Base-by-base conservation (phyloP, 2,797 vertebrate genomes). In the Scolopax bukidnonensis region DNA sequence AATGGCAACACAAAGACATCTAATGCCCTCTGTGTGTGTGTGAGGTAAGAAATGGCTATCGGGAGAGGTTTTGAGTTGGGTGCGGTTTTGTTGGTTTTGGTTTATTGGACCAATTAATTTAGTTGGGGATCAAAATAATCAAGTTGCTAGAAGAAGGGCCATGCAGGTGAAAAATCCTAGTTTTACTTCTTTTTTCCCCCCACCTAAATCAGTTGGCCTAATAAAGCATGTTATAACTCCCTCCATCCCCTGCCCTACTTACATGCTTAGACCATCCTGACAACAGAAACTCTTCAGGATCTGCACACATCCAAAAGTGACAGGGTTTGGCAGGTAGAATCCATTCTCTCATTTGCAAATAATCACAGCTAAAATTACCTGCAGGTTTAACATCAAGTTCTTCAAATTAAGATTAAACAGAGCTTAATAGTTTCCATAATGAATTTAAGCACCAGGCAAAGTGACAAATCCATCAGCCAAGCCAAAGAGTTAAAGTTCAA, bases 141-240 rank as follows among this genome's bases (percentile, higher is more conserved):
- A 6, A 93, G 5, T 30, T 88, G 11, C n/a, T 81, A 89, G 45
- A 90, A 81, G 30, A 63, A 91, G 12, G 15, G 10, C 11, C 28
- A 21, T 20, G 41, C 77, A 45, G 8, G 45, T 17, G 5, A 78
- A 90, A 86, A 71, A 12, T 14, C 11, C 20, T 60, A 18, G 28
- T 1, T 38, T 70, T 65, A 50, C 7, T 57, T 53, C 32, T 65
- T 3, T 2, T 65, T 3, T 2, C 15, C 0, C 5, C 8, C 27
- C 36, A 32, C 3, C 4, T 21, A 45, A 73, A 75, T 27, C 19
- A 57, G 43, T 3, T 79, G 36, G 30, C 30, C 30, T 36, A 71
- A 61, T 69, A 59, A 75, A 75, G 67, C 8, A 59, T 2, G 30
- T 53, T 15, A 3, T 10, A 12, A 54, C 53, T 47, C 14, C 27